Evolutionary conservation across 2,113 vertebrate genomes (phyloP).

Genomic region (Bujurquina vittata): DNA sequence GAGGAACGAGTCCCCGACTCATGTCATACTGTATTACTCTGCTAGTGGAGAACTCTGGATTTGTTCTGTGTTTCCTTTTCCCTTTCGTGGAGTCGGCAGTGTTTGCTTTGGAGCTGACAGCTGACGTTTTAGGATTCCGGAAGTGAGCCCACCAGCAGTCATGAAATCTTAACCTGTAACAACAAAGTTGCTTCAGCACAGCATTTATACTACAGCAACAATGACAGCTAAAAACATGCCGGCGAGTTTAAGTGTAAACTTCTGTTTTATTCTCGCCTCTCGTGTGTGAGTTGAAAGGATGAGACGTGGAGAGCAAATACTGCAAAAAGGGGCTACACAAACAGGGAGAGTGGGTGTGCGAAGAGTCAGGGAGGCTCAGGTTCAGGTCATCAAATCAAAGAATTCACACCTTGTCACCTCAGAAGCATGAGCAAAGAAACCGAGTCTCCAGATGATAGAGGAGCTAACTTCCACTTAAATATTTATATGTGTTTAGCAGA

Average conservation of each 20-base stretch:
- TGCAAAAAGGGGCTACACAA: neutral
- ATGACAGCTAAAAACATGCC: conserved; percentile 40
- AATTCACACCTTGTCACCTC: conserved; percentile 55
- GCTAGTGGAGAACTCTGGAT: conserved; percentile 42
- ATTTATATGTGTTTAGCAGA: conserved; percentile 65
- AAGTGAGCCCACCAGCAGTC: conserved; percentile 69
- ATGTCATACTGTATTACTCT: conserved; percentile 63
- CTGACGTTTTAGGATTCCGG: conserved; percentile 65
- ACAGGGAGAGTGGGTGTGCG: conserved; percentile 3
- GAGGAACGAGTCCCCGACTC: conserved; percentile 57
- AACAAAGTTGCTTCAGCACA: conserved; percentile 64
- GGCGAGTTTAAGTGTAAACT: conserved; percentile 8
- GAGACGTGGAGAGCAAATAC: conserved; percentile 3
- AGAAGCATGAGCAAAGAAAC: conserved; percentile 34
- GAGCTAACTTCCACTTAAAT: conserved; percentile 49
- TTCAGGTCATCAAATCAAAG: conserved; percentile 42
- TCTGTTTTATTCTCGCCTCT: conserved; percentile 10
- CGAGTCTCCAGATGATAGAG: conserved; percentile 40
- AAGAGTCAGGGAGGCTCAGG: conserved; percentile 27
- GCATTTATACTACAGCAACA: conserved; percentile 50
- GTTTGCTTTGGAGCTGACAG: conserved; percentile 77
- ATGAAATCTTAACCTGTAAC: conserved; percentile 75
- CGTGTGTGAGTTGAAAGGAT: neutral
- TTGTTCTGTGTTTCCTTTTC: conserved; percentile 57
- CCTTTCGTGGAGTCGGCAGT: conserved; percentile 57